phyloP scores from a whole-genome alignment of 1,140 invertebrate genomes.

The Drosophila nebulosa region DNA sequence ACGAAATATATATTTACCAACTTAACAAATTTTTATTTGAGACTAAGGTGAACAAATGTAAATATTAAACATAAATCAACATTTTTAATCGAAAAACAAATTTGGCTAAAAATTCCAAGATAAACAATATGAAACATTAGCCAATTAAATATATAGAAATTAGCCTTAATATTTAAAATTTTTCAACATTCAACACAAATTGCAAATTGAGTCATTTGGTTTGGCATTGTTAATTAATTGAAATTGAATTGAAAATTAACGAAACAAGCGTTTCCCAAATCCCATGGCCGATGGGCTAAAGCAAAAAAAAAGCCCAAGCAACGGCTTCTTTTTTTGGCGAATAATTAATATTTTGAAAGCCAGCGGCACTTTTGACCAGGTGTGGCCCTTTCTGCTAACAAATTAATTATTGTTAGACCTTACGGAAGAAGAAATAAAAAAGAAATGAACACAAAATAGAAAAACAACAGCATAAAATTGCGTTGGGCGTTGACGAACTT shows the following conservation, averaged over 20 bases:
- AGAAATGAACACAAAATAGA: conserved; percentile 29
- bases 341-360: conserved; percentile 57
- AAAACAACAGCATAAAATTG: conserved; percentile 17
- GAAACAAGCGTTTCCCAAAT: background rate
- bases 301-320: background rate
- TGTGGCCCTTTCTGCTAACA: conserved; percentile 70
- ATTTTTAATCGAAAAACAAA: no score
- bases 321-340: background rate
- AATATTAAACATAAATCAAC: no score
- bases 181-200: background rate
- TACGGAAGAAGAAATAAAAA: conserved; percentile 5
- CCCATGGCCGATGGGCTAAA: background rate
- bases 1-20: no score
- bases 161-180: no score
- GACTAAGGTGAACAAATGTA: no score
- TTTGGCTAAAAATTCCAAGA: no score
- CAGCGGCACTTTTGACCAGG: conserved; percentile 63
- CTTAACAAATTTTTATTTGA: no score
- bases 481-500: conserved; percentile 38
- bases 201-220: background rate
- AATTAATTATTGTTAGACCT: conserved; percentile 58
- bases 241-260: conserved; percentile 27
- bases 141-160: no score
- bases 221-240: background rate
- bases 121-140: no score